Percentiles rank a stretch among this genome's conserved stretches.
Conservation (phyloP, 2,113 vertebrate species). For the Bubo scandiacus region DNA sequence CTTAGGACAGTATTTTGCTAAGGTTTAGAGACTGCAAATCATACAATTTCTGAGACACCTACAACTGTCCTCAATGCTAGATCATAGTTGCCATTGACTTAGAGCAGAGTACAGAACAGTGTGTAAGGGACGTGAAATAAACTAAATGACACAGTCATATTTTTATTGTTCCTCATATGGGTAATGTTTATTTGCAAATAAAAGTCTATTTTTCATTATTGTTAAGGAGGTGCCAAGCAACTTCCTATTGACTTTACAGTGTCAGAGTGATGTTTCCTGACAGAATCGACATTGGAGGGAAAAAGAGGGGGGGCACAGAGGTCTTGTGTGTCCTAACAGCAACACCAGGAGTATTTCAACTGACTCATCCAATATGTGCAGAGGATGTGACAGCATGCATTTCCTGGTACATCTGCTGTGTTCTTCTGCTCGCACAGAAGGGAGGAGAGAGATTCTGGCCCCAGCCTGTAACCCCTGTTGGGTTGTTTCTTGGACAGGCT, state of each 20-base stretch:
- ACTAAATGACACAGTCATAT: neutral
- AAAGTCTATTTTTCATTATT: neutral
- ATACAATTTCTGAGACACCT: neutral
- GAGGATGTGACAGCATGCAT: neutral
- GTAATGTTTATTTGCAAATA: neutral
- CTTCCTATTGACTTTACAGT: neutral
- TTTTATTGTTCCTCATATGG: neutral
- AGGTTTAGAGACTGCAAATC: neutral
- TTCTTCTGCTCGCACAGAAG: neutral
- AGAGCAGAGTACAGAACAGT: neutral
- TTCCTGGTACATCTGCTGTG: conserved; percentile 33
- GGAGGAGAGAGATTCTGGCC: conserved; percentile 21
- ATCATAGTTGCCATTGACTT: neutral
- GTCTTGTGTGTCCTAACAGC: conserved; percentile 5
- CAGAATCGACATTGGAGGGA: neutral
- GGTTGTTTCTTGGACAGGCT: neutral
- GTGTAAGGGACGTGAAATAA: neutral
- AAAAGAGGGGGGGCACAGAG: neutral
- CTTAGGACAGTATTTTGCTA: neutral
- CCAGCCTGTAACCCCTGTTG: neutral
- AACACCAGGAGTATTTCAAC: neutral
- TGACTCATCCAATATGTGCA: neutral
- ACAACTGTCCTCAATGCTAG: neutral
- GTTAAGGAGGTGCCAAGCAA: neutral
- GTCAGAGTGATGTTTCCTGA: neutral